Evolutionary conservation across 2,888 invertebrate species (phyloP).

Genomic region (Dasypolia templi): DNA sequence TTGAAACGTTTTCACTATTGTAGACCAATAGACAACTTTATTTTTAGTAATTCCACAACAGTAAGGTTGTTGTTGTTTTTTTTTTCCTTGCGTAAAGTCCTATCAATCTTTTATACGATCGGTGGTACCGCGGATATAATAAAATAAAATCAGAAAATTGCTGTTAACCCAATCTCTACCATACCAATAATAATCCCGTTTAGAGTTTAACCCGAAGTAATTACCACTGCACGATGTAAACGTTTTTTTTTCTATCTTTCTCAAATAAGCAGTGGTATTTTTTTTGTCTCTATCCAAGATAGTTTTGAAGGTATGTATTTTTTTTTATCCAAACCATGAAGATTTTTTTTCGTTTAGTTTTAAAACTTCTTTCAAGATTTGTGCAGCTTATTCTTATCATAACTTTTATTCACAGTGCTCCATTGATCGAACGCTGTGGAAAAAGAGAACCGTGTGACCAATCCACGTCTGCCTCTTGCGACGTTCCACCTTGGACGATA

Average conservation of each 20-base stretch:
- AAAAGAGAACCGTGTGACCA: conserved; percentile 16
- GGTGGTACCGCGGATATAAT: conserved; percentile 19
- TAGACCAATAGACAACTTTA: not conserved
- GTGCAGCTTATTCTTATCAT: not conserved
- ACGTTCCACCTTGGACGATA: not conserved
- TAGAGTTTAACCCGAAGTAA: conserved; percentile 74
- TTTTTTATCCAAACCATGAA: not conserved
- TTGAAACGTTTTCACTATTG: not conserved
- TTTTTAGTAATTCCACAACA: not conserved
- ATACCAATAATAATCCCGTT: conserved; percentile 77
- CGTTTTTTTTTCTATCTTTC: conserved; percentile 57
- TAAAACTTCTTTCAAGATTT: not conserved
- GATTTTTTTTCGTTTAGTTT: not conserved
- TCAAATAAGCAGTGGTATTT: conserved; percentile 6
- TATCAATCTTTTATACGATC: conserved; percentile 7
- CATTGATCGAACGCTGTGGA: not conserved
- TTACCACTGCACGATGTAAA: conserved; percentile 71
- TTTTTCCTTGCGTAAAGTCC: not conserved
- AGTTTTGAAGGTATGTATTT: conserved; percentile 35
- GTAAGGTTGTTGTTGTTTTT: conserved; percentile 20
- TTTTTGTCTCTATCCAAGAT: not conserved
- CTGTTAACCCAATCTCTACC: conserved; percentile 66
- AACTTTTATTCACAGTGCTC: conserved; percentile 38
- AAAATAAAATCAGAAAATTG: conserved; percentile 67
- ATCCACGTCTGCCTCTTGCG: conserved; percentile 5